A percentile compares a stretch with the other conserved stretches of the same genome.
These are phyloP conservation scores for Lytechinus pictus DNA, from an alignment of 35 echinoderm and acorn worm species.

Conservation along the genomic window DNA sequence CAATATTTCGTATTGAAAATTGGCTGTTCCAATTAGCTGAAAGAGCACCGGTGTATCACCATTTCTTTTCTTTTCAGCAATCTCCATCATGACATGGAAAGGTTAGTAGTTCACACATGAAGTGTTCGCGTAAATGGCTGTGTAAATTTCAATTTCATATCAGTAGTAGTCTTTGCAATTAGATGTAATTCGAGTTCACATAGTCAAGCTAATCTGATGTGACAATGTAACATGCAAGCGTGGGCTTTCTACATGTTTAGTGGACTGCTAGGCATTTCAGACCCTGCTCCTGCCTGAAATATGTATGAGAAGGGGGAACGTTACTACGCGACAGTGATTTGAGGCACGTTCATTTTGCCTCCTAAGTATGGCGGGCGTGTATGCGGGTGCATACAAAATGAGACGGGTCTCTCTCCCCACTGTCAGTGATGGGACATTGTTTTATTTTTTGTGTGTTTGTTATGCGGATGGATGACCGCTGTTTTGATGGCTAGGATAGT, in stretches of 20 bases:
- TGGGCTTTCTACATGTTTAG: not conserved
- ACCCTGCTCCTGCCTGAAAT: not conserved
- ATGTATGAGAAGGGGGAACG: slow-evolving; percentile 1
- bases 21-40: not conserved
- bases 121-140: not conserved
- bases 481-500: not conserved
- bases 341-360: not conserved
- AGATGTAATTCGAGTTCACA: slow-evolving; percentile 11
- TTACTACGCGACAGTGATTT: slow-evolving; percentile 10
- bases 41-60: not conserved
- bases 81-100: not conserved
- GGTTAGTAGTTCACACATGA: not conserved
- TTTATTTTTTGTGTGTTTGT: not conserved
- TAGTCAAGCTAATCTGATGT: not conserved
- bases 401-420: not conserved
- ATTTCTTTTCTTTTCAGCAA: not conserved
- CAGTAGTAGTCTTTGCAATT: not conserved
- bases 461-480: not conserved
- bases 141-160: not conserved
- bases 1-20: too few species aligned
- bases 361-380: slow-evolving; percentile 7
- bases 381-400: slow-evolving; percentile 9
- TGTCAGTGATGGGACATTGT: not conserved
- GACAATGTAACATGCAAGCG: not conserved
- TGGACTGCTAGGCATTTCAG: not conserved